phyloP scores from a whole-genome alignment of 2,888 invertebrate species.

The Chalcis sispes region DNA sequence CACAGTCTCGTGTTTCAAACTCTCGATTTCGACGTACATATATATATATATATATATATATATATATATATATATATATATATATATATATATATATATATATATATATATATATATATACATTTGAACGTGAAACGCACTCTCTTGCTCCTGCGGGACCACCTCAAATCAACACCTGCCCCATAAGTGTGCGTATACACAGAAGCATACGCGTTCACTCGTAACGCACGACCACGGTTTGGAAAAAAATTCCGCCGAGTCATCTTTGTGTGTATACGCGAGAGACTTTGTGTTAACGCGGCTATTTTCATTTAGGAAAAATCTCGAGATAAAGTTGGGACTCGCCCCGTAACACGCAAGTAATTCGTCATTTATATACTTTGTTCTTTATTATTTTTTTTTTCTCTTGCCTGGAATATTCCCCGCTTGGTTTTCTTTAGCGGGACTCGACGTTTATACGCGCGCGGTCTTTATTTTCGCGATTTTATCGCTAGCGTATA shows the following conservation, averaged over 20 bases:
- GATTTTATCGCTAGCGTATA: neutral
- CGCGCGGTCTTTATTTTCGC: neutral
- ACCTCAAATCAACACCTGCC: conserved; percentile 49
- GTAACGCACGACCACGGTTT: neutral
- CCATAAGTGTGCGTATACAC: too few species aligned
- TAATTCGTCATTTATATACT: too few species aligned
- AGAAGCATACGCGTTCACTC: too few species aligned
- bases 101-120: neutral
- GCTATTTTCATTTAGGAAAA: conserved; percentile 30
- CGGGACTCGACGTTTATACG: neutral
- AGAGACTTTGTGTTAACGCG: neutral
- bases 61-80: neutral
- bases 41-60: too few species aligned
- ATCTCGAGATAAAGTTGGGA: neutral
- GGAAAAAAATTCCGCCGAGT: conserved; percentile 26
- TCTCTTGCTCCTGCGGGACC: too few species aligned
- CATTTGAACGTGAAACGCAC: neutral
- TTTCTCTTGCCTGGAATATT: too few species aligned
- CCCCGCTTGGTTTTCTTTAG: too few species aligned
- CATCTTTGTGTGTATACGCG: neutral
- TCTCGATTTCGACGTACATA: too few species aligned
- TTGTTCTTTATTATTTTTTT: neutral
- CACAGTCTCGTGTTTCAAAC: too few species aligned
- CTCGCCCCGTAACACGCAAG: too few species aligned
- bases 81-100: neutral